Evolutionary conservation across 2,797 vertebrate species (phyloP), one percentile per base, ranked within the genome.

Genomic region (Dendrocincla tyrannina): DNA sequence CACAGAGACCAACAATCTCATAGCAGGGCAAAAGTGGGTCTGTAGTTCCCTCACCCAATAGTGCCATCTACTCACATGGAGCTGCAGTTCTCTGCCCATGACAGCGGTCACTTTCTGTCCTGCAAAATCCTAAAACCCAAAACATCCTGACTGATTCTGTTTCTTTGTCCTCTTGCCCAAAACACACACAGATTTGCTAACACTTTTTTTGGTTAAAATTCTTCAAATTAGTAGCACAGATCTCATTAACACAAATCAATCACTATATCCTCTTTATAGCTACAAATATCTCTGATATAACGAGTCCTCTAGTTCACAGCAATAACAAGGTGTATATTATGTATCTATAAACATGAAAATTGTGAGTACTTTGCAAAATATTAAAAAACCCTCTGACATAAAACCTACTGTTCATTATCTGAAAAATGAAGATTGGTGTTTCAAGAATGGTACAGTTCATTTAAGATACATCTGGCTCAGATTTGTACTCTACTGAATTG

Each of bases 401-500:
- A 18, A 67, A 56, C 4, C 2, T 68, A 68, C 28, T 33, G 24
- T 67, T 91, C 27, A 35, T 87, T 88, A 85, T 27, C 30, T 80
- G 49, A 74, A 75, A 85, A 91, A 74, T 28, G 3, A 76, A 89
- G 49, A 13, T 78, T 86, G 87, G 37, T 81, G 25, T 88, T 94
- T 86, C 77, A 69, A 86, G 25, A 69, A 72, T 62, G 44, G 39
- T 62, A 44, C n/a, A 41, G 56, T 85, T 92, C 78, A 66, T 72
- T 91, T 95, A 66, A 89, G 62, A 85, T 44, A 35, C 23, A 78
- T 59, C 49, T 95, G 93, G 85, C 85, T 60, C 68, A 95, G 84
- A 87, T 94, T 83, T 83, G n/a, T 66, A 32, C 56, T 66, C 88
- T 53, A 50, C 46, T 58, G 78, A 80, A 83, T 85, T 78, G 14